These are phyloP conservation scores for Lithosia quadra DNA, from an alignment of 2,888 invertebrate species.

Conservation along the genomic window DNA sequence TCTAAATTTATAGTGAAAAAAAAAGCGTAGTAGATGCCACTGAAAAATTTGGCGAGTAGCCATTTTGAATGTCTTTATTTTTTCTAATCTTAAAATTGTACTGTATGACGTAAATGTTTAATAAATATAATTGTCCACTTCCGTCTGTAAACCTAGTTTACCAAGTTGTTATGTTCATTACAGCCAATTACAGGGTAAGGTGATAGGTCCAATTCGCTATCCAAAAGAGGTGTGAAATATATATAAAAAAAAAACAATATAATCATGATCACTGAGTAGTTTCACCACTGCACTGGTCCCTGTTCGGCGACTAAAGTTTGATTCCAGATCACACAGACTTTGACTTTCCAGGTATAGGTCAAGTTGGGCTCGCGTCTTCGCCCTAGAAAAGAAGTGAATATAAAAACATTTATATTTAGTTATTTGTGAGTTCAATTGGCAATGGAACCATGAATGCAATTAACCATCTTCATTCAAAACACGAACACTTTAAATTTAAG, in stretches of 20 bases:
- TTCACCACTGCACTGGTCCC: no score
- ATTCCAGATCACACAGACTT: no score
- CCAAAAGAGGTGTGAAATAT: no score
- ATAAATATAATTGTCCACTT: slow-evolving; percentile 39
- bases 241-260: no score
- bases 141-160: slow-evolving; percentile 23
- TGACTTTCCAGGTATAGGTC: no score
- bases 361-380: no score
- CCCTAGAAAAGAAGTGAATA: no score
- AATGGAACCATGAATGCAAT: neutral
- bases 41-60: slow-evolving; percentile 41
- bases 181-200: neutral
- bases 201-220: neutral
- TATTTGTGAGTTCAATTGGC: neutral
- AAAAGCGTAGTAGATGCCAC: slow-evolving; percentile 32
- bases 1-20: slow-evolving; percentile 26
- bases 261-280: no score
- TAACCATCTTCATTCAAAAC: neutral
- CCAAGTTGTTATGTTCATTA: neutral
- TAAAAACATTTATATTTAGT: neutral
- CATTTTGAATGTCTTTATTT: slow-evolving; percentile 29
- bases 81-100: slow-evolving; percentile 28
- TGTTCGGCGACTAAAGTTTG: no score
- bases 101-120: slow-evolving; percentile 26
- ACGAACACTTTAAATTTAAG: neutral